Evolutionary conservation across 1,140 invertebrate genomes (phyloP).

Genomic region (Drosophila ercepeae): DNA sequence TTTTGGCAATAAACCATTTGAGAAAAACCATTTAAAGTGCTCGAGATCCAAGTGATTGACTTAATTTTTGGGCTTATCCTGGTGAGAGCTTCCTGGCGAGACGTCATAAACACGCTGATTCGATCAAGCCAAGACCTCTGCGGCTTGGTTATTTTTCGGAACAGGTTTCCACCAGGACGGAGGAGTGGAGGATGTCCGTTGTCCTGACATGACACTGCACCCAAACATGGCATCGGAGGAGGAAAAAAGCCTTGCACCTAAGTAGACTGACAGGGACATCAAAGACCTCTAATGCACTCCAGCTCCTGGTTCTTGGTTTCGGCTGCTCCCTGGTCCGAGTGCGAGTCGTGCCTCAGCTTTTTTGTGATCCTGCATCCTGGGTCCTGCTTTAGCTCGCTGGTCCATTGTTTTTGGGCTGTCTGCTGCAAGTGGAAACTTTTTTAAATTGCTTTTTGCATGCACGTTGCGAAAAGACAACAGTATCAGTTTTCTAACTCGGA

Average conservation of each 20-base stretch:
- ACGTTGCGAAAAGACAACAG: neutral
- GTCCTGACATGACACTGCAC: conserved; percentile 2
- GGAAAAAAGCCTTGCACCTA: conserved; percentile 40
- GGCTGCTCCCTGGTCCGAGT: neutral
- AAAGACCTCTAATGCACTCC: conserved; percentile 9
- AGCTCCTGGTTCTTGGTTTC: neutral
- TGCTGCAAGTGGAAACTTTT: conserved; percentile 34
- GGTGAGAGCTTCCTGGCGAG: neutral
- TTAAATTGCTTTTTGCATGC: conserved; percentile 26
- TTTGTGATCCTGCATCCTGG: neutral
- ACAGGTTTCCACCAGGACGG: neutral
- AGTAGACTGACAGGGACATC: conserved; percentile 13
- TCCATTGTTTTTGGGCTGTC: neutral
- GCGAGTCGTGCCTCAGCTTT: neutral
- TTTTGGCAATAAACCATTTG: too few relatives aligned
- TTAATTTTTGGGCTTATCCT: neutral
- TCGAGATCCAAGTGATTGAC: neutral
- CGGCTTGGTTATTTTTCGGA: neutral
- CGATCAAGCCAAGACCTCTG: neutral
- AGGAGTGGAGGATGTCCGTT: conserved; percentile 8
- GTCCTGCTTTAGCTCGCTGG: neutral
- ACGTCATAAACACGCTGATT: conserved; percentile 25
- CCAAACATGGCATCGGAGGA: neutral
- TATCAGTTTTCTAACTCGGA: neutral
- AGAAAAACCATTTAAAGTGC: neutral